phyloP scores from a whole-genome alignment of 2,113 vertebrate species.

The Ia io region DNA sequence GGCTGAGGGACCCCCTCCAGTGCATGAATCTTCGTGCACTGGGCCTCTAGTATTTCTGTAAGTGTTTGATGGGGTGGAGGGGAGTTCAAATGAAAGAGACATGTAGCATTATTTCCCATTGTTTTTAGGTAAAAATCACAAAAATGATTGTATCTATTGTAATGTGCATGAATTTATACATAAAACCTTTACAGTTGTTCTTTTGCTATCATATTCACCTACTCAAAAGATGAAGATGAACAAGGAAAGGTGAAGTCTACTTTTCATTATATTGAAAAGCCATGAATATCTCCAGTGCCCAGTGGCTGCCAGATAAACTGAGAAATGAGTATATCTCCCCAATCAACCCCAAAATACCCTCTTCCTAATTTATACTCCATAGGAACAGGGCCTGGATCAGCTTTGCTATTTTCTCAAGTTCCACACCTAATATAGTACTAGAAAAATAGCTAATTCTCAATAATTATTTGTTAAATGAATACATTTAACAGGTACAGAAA shows the following conservation, averaged over 20 bases:
- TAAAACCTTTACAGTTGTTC: background rate
- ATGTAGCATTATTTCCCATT: background rate
- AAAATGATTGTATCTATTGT: background rate
- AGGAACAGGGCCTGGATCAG: background rate
- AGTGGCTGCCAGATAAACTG: background rate
- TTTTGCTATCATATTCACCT: background rate
- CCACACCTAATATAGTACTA: background rate
- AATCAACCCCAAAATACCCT: rapidly evolving
- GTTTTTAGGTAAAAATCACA: background rate
- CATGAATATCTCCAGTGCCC: background rate
- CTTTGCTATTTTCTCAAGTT: background rate
- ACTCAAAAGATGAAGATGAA: background rate
- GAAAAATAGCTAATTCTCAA: background rate
- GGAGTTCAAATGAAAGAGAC: background rate
- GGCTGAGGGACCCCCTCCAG: too few relatives aligned
- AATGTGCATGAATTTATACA: background rate
- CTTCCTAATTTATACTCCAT: background rate
- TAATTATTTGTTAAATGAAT: background rate
- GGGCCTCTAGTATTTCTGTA: background rate
- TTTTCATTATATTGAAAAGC: background rate
- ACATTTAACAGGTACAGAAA: background rate
- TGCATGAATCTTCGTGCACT: too few relatives aligned
- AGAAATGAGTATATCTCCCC: background rate
- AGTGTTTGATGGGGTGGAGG: background rate
- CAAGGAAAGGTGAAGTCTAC: background rate